Evolutionary conservation across 2,113 vertebrate species (phyloP).

Genomic region (Ictalurus punctatus): DNA sequence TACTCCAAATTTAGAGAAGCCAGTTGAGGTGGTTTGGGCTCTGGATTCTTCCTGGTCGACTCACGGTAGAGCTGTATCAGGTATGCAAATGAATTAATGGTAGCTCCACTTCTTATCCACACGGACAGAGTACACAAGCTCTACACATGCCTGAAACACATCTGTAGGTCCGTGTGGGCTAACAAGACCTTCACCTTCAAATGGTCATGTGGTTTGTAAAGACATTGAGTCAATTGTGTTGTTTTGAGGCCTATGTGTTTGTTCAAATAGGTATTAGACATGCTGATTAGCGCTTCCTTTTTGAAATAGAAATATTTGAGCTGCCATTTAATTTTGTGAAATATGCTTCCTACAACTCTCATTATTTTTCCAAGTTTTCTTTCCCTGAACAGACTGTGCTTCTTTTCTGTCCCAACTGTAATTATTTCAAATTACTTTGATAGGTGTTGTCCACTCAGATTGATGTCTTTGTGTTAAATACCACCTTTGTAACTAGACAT

Average conservation of each 20-base stretch:
- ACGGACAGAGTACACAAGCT: constrained; percentile 64
- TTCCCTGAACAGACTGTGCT: neutral
- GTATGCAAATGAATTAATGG: neutral
- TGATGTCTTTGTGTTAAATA: constrained; percentile 13
- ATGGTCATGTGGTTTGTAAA: neutral
- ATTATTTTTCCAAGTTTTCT: neutral
- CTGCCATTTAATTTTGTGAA: neutral
- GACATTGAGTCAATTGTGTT: neutral
- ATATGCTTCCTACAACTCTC: neutral
- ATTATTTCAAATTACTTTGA: neutral
- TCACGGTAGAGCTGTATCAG: neutral
- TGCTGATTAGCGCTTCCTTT: neutral
- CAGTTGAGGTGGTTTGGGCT: neutral
- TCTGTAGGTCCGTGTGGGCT: neutral
- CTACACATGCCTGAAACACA: constrained; percentile 36
- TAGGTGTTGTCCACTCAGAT: neutral
- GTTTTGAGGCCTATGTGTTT: neutral
- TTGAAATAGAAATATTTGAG: neutral
- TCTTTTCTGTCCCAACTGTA: neutral
- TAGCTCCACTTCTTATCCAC: neutral
- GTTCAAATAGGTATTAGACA: neutral
- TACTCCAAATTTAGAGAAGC: neutral
- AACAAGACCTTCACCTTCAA: neutral
- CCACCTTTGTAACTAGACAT: constrained; percentile 2
- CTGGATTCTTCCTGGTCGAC: neutral